Percentiles rank a stretch among this genome's conserved stretches.
These are phyloP conservation scores for Umimayanthus chanpuru DNA, from an alignment of 92 coral and sea anemone species.

Conservation along the genomic window DNA sequence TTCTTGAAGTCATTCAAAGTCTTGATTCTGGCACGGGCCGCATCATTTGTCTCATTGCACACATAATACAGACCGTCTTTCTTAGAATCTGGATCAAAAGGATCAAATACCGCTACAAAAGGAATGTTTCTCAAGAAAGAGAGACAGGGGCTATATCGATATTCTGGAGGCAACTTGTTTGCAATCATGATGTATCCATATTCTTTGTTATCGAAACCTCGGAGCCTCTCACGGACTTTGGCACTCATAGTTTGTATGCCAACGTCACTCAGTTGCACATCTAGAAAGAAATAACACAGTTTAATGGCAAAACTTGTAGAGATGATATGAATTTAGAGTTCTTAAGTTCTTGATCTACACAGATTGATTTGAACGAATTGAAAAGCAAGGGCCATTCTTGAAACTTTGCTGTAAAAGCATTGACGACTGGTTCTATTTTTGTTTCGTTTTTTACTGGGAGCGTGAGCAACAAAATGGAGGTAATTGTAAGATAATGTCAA, in stretches of 20 bases:
- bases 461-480: not conserved
- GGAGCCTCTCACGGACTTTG: slow-evolving; percentile 48
- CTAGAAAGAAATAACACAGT: not conserved
- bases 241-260: slow-evolving; percentile 47
- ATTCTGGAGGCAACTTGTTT: slow-evolving; percentile 53
- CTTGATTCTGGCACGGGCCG: slow-evolving; percentile 52
- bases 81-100: slow-evolving; percentile 52
- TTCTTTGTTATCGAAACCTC: slow-evolving; percentile 51
- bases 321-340: not conserved
- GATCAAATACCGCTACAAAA: slow-evolving; percentile 65
- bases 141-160: slow-evolving; percentile 49
- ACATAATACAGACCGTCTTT: slow-evolving; percentile 56
- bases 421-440: not conserved
- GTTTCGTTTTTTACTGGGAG: not conserved
- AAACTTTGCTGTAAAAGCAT: not conserved
- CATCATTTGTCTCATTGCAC: slow-evolving; percentile 63
- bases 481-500: not conserved
- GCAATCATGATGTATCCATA: slow-evolving; percentile 56
- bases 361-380: no score
- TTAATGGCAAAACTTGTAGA: not conserved
- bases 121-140: slow-evolving; percentile 67
- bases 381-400: not conserved
- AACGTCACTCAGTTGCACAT: not conserved
- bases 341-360: not conserved
- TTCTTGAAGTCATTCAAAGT: slow-evolving; percentile 61